These are phyloP conservation scores for Alloplasta piceator DNA, from an alignment of 2,888 invertebrate genomes.

Conservation along the genomic window DNA sequence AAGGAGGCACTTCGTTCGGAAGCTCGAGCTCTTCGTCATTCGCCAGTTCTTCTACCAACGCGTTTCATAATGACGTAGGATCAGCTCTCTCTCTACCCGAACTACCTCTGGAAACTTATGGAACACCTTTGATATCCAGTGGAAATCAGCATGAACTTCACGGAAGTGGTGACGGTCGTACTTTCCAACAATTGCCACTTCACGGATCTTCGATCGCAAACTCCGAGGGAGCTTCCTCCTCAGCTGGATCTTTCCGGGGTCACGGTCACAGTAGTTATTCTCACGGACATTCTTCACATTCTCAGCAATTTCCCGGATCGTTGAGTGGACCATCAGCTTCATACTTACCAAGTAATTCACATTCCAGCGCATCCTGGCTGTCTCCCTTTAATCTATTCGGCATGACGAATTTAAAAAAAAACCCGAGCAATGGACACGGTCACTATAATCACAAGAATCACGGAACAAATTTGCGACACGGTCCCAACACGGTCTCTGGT, in stretches of 20 bases:
- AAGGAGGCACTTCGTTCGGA: slow-evolving; percentile 53
- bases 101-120: slow-evolving; percentile 59
- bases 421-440: slow-evolving; percentile 78
- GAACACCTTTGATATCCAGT: slow-evolving; percentile 40
- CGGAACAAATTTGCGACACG: slow-evolving; percentile 59
- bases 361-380: slow-evolving; percentile 51
- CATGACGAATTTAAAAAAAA: slow-evolving; percentile 54
- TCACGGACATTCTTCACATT: slow-evolving; percentile 23
- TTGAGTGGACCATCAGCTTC: slow-evolving; percentile 77
- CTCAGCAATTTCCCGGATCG: slow-evolving; percentile 67
- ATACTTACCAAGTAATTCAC: slow-evolving; percentile 77
- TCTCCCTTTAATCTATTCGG: slow-evolving; percentile 41
- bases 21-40: slow-evolving; percentile 52
- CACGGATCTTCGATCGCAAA: slow-evolving; percentile 56
- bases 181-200: slow-evolving; percentile 71
- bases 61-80: slow-evolving; percentile 36
- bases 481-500: slow-evolving; percentile 66
- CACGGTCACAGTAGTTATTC: slow-evolving; percentile 23
- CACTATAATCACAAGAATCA: slow-evolving; percentile 63
- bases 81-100: slow-evolving; percentile 34
- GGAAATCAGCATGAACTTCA: slow-evolving; percentile 56
- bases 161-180: slow-evolving; percentile 67
- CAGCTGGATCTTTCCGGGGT: slow-evolving; percentile 61
- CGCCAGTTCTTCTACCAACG: slow-evolving; percentile 39
- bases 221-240: slow-evolving; percentile 49